A percentile compares a stretch with the other conserved stretches of the same genome.
Evolutionary conservation across 2,797 vertebrate genomes (phyloP).

Genomic region (Cuculus canorus): DNA sequence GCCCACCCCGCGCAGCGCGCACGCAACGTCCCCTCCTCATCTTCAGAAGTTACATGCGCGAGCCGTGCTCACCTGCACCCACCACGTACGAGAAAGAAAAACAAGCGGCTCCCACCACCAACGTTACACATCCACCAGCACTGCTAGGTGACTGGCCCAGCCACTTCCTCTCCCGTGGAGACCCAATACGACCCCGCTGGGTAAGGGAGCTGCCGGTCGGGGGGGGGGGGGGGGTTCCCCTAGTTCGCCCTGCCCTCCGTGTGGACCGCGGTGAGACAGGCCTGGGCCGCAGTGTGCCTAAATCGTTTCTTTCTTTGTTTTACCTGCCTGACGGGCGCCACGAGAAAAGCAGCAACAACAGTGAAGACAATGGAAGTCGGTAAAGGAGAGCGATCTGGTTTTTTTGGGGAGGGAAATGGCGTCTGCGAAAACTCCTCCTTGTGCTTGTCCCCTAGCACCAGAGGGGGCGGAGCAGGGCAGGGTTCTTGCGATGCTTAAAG

Average conservation of each 20-base stretch:
- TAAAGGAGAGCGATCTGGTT: background rate
- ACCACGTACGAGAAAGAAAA: background rate
- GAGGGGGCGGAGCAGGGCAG: background rate
- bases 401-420: conserved; percentile 67
- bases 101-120: background rate
- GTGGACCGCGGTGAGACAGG: conserved; percentile 8
- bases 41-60: background rate
- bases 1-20: background rate
- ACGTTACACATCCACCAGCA: background rate
- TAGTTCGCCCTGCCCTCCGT: conserved; percentile 55
- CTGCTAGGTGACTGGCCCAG: background rate
- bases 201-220: conserved; percentile 40
- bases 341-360: background rate
- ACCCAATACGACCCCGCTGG: conserved; percentile 34
- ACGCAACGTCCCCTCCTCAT: background rate
- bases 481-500: conserved; percentile 60
- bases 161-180: background rate
- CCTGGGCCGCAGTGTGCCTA: background rate
- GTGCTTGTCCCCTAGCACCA: conserved; percentile 14
- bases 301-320: background rate
- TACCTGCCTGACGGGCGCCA: background rate
- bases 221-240: background rate
- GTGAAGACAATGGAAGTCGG: background rate
- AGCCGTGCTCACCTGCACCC: background rate
- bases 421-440: conserved; percentile 46